Conservation (phyloP, 2,888 invertebrate species). For the Limenitis arthemis region DNA sequence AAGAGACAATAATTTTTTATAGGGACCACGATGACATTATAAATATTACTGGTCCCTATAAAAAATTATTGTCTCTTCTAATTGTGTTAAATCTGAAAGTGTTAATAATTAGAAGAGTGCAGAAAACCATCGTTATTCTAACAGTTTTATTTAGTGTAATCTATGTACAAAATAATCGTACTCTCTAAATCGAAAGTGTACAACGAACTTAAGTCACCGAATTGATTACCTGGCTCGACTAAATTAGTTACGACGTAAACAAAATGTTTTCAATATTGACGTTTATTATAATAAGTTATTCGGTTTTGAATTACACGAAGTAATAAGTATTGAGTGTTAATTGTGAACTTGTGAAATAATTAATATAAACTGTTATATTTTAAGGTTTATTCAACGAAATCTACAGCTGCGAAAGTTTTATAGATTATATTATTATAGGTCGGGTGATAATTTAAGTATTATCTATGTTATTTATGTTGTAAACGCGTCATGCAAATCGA, state of each 20-base stretch:
- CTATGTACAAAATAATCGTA: not conserved
- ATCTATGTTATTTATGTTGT: too few species aligned
- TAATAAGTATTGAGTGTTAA: constrained; percentile 3
- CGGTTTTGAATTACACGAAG: constrained; percentile 3
- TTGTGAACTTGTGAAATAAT: constrained; percentile 13
- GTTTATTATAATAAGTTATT: constrained; percentile 13
- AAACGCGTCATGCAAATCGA: too few species aligned
- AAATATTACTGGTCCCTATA: too few species aligned
- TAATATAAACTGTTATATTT: constrained; percentile 11
- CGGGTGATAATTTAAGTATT: not conserved
- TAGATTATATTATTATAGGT: constrained; percentile 5
- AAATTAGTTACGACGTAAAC: not conserved
- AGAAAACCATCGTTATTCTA: too few species aligned
- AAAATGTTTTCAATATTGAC: not conserved
- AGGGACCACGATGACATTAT: too few species aligned
- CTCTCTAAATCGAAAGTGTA: not conserved
- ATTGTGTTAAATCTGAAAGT: too few species aligned
- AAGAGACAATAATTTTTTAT: too few species aligned
- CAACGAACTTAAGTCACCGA: not conserved
- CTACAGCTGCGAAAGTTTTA: constrained; percentile 11
- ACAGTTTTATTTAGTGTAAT: too few species aligned
- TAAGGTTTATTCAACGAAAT: constrained; percentile 7
- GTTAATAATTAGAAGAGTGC: too few species aligned
- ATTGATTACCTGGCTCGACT: not conserved
- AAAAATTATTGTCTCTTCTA: too few species aligned